A percentile compares a stretch with the other conserved stretches of the same genome.
Conservation (phyloP, 2,113 vertebrate genomes). For the Brachypodius melanocephalos region DNA sequence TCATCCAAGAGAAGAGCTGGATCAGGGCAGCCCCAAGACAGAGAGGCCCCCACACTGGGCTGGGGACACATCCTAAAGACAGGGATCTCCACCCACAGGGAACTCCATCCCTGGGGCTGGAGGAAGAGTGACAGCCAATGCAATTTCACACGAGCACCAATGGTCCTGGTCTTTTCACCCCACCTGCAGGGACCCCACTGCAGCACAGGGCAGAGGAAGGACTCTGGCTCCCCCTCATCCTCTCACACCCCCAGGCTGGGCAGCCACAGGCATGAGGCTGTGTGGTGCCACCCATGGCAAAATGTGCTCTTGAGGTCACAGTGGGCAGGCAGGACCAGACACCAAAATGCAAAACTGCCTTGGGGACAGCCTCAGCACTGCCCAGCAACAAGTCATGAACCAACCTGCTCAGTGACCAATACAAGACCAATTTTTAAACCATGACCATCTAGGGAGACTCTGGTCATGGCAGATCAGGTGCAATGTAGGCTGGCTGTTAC, state of each 20-base stretch:
- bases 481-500: not conserved
- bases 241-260: not conserved
- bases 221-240: not conserved
- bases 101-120: not conserved
- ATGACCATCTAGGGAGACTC: not conserved
- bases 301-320: not conserved
- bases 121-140: not conserved
- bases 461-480: not conserved
- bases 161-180: not conserved
- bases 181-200: not conserved
- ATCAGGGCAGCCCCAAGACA: not conserved
- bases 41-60: fast-evolving
- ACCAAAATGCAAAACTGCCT: not conserved
- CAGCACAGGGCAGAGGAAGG: not conserved
- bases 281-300: not conserved
- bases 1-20: not conserved
- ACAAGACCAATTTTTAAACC: not conserved
- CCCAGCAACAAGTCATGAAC: not conserved
- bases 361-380: not conserved
- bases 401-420: not conserved
- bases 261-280: not conserved
- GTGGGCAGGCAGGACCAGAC: not conserved
- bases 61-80: not conserved
- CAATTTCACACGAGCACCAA: not conserved
- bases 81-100: not conserved